Percentiles rank a stretch among this genome's conserved stretches.
phyloP scores from a whole-genome alignment of 2,113 vertebrate genomes.

The Dissostichus mawsoni region DNA sequence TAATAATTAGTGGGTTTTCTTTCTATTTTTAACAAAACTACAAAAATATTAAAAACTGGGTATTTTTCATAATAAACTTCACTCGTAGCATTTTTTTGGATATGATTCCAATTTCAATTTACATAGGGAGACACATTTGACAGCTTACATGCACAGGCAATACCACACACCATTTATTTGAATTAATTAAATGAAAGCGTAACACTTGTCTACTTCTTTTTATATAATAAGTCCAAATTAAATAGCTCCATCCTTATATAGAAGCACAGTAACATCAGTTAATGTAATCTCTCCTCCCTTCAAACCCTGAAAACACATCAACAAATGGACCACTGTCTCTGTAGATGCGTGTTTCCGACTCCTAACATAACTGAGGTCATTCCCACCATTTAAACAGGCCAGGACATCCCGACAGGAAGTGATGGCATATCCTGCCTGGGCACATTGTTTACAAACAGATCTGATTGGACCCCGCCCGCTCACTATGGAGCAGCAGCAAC shows the following conservation, averaged over 20 bases:
- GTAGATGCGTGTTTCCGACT: background rate
- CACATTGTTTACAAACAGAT: constrained; percentile 72
- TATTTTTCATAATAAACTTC: background rate
- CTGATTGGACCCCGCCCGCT: constrained; percentile 49
- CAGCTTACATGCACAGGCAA: background rate
- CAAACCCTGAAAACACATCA: constrained; percentile 13
- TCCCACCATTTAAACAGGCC: constrained; percentile 66
- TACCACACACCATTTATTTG: background rate
- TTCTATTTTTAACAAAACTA: background rate
- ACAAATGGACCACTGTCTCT: constrained; percentile 24
- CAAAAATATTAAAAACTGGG: background rate
- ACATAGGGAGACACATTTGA: background rate
- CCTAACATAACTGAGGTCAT: constrained; percentile 53
- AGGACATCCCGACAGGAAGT: constrained; percentile 72
- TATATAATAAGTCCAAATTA: no score
- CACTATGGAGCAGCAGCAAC: constrained; percentile 24
- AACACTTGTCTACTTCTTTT: background rate
- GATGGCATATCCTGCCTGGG: constrained; percentile 74
- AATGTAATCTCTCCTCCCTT: constrained; percentile 11
- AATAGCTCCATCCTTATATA: no score
- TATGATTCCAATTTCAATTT: background rate
- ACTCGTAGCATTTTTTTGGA: background rate
- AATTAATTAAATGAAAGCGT: background rate
- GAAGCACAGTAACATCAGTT: background rate
- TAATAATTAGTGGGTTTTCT: no score